Base-by-base conservation (phyloP, 1,140 invertebrate species). In the Brachionus paranguensis region DNA sequence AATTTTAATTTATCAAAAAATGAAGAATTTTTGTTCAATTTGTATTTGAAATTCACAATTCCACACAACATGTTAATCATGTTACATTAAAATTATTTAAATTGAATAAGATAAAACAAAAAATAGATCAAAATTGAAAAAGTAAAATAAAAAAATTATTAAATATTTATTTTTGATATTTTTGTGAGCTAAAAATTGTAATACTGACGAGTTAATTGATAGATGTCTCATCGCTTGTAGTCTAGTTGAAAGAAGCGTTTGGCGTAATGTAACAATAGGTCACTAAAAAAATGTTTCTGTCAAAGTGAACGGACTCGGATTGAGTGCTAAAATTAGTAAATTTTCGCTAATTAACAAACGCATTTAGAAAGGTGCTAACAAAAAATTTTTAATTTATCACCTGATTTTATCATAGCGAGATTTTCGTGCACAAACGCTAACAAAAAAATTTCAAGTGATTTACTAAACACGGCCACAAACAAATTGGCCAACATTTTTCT, bases 281-380 rank as follows among this genome's bases (percentile, higher is more conserved):
- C 37, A 43, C 17, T 17, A 41, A 41, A 41, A 43, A 72, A 41
- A 43, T 11, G 41, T 20, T 72, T 72, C 24, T 72, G 41, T 72
- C 41, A 43, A 43, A 72, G 41, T 43, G 8, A 43, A 43, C 17
- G 68, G 10, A 43, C 29, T 41, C 17, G 68, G 29, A 72, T 72
- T 72, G 68, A 72, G 68, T 72, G 68, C 68, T 43, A 72, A 72
- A 72, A 72, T 72, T 72, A 41, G 43, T 72, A 72, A 41, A 43
- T 43, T 41, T 72, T 72, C 33, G 68, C 41, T 41, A 72, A 72
- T 72, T 72, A 72, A 72, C 68, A 72, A 72, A 41, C 33, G 41
- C 53, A 60, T 60, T 60, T 43, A 72, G 41, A 72, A 43, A 72
- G 33, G 68, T 72, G 68, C 29, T 33, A 29, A 68, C 10, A 68